Percentiles rank a stretch among this genome's conserved stretches.
These are phyloP conservation scores for Cricetomys ansorgei DNA, from an alignment of 2,113 vertebrate species.

Conservation along the genomic window DNA sequence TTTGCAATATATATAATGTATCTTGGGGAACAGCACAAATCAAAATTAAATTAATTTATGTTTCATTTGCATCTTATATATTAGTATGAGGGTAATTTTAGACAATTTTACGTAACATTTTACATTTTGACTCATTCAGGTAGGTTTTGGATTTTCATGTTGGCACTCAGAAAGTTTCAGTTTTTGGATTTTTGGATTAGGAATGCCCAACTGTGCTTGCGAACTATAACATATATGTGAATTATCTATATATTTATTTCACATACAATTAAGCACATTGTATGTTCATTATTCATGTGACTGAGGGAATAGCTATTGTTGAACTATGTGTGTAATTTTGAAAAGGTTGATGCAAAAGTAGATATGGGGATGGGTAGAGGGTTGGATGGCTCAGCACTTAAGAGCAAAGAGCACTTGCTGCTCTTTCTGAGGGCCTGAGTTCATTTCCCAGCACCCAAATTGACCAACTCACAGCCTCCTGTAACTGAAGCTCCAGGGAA, in stretches of 20 bases:
- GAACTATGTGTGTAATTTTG: not conserved
- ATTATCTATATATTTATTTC: not conserved
- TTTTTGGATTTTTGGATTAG: not conserved
- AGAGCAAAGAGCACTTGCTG: not conserved
- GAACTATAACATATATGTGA: not conserved
- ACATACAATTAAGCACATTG: not conserved
- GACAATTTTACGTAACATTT: not conserved
- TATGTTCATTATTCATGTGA: slow-evolving; percentile 2
- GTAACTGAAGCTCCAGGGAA: not conserved
- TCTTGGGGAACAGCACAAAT: not conserved
- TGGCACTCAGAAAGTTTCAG: not conserved
- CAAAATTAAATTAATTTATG: not conserved
- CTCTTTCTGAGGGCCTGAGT: not conserved
- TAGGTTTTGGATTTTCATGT: not conserved
- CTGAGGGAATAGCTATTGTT: not conserved
- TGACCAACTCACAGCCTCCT: not conserved
- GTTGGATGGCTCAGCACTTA: not conserved
- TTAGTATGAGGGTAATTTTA: not conserved
- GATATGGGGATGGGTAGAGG: not conserved
- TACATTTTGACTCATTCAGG: not conserved
- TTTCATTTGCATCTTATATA: not conserved
- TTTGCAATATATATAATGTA: not conserved
- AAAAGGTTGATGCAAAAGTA: not conserved
- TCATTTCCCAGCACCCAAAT: not conserved
- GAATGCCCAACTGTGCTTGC: not conserved